These are phyloP conservation scores for Trematocara unimaculatum DNA, from an alignment of 2,113 vertebrate species.

Conservation along the genomic window DNA sequence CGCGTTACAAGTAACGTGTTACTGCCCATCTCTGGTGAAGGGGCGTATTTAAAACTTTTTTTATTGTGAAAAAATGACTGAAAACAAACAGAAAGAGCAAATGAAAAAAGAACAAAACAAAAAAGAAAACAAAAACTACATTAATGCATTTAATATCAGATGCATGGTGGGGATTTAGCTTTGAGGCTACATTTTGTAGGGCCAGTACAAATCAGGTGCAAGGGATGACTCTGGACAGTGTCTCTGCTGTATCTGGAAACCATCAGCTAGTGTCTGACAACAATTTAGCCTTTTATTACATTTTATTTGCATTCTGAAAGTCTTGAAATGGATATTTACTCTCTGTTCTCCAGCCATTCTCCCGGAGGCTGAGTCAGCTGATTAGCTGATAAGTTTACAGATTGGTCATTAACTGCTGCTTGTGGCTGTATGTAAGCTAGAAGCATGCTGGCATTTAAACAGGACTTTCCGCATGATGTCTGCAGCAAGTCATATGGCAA, in stretches of 20 bases:
- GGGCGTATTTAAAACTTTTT: neutral
- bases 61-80: neutral
- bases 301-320: neutral
- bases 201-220: neutral
- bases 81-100: neutral
- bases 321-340: neutral
- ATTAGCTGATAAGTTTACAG: neutral
- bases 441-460: neutral
- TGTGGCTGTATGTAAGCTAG: neutral
- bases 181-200: neutral
- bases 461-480: neutral
- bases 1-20: too few species aligned
- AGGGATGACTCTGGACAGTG: neutral
- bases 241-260: neutral
- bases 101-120: neutral
- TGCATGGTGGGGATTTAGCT: neutral
- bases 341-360: neutral
- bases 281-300: neutral
- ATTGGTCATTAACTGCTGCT: neutral
- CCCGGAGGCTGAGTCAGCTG: neutral
- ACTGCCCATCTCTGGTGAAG: neutral
- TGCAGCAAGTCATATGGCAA: neutral
- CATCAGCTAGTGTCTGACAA: neutral
- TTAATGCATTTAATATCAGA: neutral
- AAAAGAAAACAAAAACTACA: neutral